Evolutionary conservation across 2,113 vertebrate genomes (phyloP), one percentile per base, ranked within the genome.

Genomic region (Zeus faber): DNA sequence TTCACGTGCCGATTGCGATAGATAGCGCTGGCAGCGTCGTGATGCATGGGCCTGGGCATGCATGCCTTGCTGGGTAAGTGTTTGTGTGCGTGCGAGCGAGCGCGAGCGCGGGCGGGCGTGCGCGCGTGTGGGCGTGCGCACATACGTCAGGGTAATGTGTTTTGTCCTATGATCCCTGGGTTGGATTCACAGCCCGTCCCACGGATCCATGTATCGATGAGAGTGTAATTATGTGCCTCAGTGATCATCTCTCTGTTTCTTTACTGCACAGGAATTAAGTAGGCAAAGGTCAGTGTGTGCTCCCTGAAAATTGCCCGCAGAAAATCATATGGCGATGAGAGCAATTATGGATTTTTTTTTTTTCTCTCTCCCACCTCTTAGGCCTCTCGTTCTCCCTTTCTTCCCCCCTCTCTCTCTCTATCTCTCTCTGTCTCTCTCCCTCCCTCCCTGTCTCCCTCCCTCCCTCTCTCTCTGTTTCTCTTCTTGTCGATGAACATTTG

Each of bases 211-310:
- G 83, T 90, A 88, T 89, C 73, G 83, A 87, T 89, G 86, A 90
- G 83, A 66, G 76, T 83, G 80, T 83, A 83, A 90, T 89, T 89
- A 89, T 89, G 82, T 88, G 89, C 83, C 80, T 89, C 86, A 84
- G 72, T 90, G 87, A 88, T 88, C 85, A 87, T 87, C 82, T 88
- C 84, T 70, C 74, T 72, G 71, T 85, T 85, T 84, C 84, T 87
- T 86, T 87, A 87, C 86, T 85, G 85, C 84, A 67, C 76, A 80
- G 62, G 81, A 89, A 88, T 89, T 87, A 88, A 88, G 82, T 86
- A 88, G 85, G 84, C 83, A 87, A 88, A 89, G 89, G 89, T 90
- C 85, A 89, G 41, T 73, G 67, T 70, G 71, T 79, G 82, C 81
- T 76, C 80, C 77, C 72, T 79, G 81, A 72, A 87, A 88, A 87